Conservation (phyloP, 1,140 invertebrate genomes). For the Phenacoccus solenopsis region DNA sequence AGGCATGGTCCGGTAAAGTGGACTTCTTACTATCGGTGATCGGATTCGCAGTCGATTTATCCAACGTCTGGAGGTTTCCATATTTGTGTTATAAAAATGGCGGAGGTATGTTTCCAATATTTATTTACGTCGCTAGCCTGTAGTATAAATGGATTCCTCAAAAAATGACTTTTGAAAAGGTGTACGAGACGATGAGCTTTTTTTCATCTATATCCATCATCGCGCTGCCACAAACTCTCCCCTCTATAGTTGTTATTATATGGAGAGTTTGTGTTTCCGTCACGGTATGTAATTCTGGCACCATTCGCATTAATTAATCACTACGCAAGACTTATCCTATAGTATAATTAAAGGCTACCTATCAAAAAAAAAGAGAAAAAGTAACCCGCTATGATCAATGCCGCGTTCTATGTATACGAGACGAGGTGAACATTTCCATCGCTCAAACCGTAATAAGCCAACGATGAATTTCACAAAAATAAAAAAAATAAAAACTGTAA, state of each 20-base stretch:
- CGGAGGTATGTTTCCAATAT: constrained; percentile 63
- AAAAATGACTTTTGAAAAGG: constrained; percentile 2
- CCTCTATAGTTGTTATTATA: background rate
- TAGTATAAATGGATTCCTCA: background rate
- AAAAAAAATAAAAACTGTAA: no score
- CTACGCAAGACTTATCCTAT: background rate
- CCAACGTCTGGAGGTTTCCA: constrained; percentile 88
- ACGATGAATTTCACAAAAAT: no score
- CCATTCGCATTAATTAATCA: constrained; percentile 12
- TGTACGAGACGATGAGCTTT: background rate
- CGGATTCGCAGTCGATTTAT: constrained; percentile 80
- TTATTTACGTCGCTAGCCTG: no score
- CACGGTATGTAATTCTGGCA: background rate
- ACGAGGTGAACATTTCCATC: no score
- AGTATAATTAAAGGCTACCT: background rate
- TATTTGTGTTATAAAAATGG: constrained; percentile 84
- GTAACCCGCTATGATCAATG: no score
- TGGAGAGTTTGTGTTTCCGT: constrained; percentile 12
- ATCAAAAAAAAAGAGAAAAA: background rate
- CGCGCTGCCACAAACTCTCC: background rate
- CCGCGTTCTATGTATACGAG: no score
- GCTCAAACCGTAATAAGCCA: no score
- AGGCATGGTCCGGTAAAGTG: constrained; percentile 36
- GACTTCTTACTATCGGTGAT: constrained; percentile 83
- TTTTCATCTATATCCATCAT: constrained; percentile 8